phyloP scores from a whole-genome alignment of 1,140 invertebrate species.

The Sesamia nonagrioides region DNA sequence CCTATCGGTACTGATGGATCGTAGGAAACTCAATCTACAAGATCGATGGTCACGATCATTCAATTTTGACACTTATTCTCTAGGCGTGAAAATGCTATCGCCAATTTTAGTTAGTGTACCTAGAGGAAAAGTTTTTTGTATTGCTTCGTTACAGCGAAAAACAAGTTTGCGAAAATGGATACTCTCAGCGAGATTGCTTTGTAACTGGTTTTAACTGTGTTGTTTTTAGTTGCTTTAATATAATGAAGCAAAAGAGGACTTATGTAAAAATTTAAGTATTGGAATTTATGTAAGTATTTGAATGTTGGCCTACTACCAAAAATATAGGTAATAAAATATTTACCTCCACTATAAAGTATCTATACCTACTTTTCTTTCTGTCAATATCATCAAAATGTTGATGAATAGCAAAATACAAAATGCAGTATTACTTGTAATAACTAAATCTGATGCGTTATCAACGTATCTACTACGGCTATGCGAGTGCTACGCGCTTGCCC shows the following conservation, averaged over 20 bases:
- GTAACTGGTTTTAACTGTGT: conserved; percentile 24
- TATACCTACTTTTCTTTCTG: too few relatives aligned
- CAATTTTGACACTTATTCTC: conserved; percentile 17
- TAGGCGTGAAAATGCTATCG: background rate
- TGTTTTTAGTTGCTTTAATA: conserved; percentile 1
- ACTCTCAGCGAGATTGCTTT: conserved; percentile 26
- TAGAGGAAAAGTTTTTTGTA: conserved; percentile 29
- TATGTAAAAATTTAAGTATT: background rate
- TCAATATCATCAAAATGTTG: too few relatives aligned
- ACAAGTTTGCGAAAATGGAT: conserved; percentile 29
- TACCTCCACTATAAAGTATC: too few relatives aligned
- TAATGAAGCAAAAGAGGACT: conserved; percentile 22
- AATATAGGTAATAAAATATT: too few relatives aligned
- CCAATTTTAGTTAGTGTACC: background rate
- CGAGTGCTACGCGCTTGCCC: conserved; percentile 2
- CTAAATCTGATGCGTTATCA: too few relatives aligned
- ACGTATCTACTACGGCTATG: too few relatives aligned
- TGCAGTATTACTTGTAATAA: too few relatives aligned
- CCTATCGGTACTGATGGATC: conserved; percentile 34
- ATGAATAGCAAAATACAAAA: too few relatives aligned
- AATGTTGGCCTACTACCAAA: too few relatives aligned
- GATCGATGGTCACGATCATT: conserved; percentile 34
- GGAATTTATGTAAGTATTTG: background rate
- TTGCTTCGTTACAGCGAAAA: conserved; percentile 1
- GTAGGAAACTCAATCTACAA: conserved; percentile 30